Evolutionary conservation across 2,888 invertebrate species (phyloP), one percentile per base, ranked within the genome.

Genomic region (Sphaeridia pumilis): DNA sequence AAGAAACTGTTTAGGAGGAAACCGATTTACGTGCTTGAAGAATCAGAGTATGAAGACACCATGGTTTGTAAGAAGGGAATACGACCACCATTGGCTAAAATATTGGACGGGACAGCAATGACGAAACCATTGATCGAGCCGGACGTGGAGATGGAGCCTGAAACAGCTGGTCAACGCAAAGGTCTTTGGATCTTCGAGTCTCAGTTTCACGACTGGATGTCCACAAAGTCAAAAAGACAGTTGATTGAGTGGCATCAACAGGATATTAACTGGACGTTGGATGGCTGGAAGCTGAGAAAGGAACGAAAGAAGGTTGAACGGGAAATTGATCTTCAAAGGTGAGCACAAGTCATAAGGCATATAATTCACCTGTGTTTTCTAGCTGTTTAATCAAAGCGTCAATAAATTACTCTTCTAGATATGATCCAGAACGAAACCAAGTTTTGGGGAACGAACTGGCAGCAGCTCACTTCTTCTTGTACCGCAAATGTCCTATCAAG

Each of bases 381-480:
- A 20, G 25, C 22, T 14, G 7, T 44, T 51, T 22, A 12, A 20
- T 27, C 12, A 5, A 34, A n/a, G 27, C 27, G 27, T n/a, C 31
- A 46, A 1, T 20, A n/a, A n/a, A n/a, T n/a, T n/a, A n/a, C n/a
- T 34, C 26, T n/a, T 46, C 10, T 46, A 63, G 61, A 20, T 61
- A 49, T 28, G 59, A 56, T 45, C 51, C 57, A 7, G 46, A 57
- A 22, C 26, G 63, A 24, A 43, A 57, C 27, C 35, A n/a, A 3
- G 43, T 63, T 12, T 46, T 63, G 10, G 63, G 63, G 2, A 45
- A 49, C 41, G 63, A 63, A 22, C 48, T 95, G 59, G 89, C 87
- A 1, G 81, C 87, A 0, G 82, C 93, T 7, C 87, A 90, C 73
- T 93, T 92, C 69, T 72, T 93, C 45, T 74, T 86, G 1, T 75